These are phyloP conservation scores for Crenichthys baileyi DNA, from an alignment of 2,797 vertebrate genomes.

Conservation along the genomic window DNA sequence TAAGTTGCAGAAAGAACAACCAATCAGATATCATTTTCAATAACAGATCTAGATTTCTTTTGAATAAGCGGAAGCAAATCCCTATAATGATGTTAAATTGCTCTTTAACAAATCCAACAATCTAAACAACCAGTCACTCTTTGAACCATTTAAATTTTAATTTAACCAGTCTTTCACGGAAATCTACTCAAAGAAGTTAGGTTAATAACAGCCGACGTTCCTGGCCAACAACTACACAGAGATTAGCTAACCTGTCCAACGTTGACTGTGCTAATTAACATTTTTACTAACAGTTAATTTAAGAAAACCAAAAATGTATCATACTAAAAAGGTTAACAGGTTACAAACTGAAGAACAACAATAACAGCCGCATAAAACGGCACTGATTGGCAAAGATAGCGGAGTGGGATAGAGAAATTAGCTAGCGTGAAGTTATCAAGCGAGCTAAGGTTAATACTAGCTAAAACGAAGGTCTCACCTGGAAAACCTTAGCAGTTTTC, in stretches of 20 bases:
- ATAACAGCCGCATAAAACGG: not conserved
- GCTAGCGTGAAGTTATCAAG: conserved; percentile 31
- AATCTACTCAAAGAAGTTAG: not conserved
- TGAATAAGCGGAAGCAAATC: not conserved
- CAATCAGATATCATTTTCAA: not conserved
- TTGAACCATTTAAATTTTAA: not conserved
- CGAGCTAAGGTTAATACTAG: conserved; percentile 46
- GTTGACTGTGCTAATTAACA: conserved; percentile 29
- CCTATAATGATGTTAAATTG: not conserved
- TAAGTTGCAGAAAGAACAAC: not conserved
- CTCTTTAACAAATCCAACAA: not conserved
- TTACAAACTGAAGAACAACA: not conserved
- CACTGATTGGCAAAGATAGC: not conserved
- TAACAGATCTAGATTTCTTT: not conserved
- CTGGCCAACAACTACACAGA: not conserved
- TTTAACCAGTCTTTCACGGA: not conserved
- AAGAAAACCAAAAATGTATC: not conserved
- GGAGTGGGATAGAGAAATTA: conserved; percentile 9
- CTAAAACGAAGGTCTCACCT: conserved; percentile 65
- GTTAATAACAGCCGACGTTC: not conserved
- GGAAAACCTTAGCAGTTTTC: conserved; percentile 59
- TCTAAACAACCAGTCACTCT: too few species aligned
- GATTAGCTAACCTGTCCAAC: conserved; percentile 42
- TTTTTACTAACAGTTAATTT: not conserved
- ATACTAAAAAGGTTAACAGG: not conserved